Percentiles rank a stretch among this genome's conserved stretches.
These are phyloP conservation scores for Dendrocopos noguchii DNA, from an alignment of 2,113 vertebrate genomes.

Conservation along the genomic window DNA sequence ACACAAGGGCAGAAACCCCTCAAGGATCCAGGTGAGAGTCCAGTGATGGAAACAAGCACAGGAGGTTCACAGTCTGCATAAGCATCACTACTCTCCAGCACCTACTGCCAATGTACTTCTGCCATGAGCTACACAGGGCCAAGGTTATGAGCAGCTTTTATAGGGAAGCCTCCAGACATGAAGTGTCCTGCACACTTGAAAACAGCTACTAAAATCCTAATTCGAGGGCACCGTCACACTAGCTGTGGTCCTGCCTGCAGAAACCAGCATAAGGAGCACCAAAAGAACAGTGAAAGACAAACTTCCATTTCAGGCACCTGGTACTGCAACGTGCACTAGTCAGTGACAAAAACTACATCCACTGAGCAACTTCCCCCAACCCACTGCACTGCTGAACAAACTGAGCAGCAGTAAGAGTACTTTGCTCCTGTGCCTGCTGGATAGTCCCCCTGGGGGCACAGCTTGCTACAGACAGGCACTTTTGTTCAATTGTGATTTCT, in stretches of 20 bases:
- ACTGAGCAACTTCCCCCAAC: neutral
- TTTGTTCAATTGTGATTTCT: neutral
- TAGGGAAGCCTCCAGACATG: neutral
- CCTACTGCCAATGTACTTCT: neutral
- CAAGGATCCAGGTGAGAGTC: neutral
- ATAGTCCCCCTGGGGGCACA: neutral
- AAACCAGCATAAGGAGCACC: neutral
- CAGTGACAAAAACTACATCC: neutral
- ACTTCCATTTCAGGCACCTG: neutral
- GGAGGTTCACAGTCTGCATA: neutral
- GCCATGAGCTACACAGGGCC: neutral
- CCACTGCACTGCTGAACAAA: neutral
- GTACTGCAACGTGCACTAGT: neutral
- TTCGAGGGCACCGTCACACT: neutral
- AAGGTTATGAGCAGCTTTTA: neutral
- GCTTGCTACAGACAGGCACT: neutral
- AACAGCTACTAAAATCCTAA: neutral
- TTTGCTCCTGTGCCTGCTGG: neutral
- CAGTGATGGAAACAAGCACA: neutral
- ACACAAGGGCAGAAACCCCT: neutral
- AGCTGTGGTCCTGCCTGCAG: neutral
- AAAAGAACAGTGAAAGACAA: neutral
- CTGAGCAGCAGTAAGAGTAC: neutral
- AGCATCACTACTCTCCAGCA: neutral
- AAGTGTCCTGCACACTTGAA: neutral